phyloP scores from a whole-genome alignment of 2,797 vertebrate species.

The Cyprinodon diabolis region DNA sequence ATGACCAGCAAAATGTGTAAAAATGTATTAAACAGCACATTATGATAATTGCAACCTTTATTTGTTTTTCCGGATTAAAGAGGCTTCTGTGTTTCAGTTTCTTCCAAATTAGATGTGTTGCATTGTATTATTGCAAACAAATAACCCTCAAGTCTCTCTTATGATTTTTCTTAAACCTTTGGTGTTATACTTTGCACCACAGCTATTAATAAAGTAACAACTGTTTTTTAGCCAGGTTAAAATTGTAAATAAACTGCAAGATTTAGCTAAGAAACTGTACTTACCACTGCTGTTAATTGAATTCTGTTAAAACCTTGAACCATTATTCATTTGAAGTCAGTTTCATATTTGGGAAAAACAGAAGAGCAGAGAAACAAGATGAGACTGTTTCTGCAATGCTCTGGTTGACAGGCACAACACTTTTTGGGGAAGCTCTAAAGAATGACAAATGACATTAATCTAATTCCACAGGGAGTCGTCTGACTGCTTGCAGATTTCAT shows the following conservation, averaged over 20 bases:
- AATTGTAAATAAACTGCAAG: background rate
- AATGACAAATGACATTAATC: slow-evolving; percentile 39
- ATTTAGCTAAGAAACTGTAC: background rate
- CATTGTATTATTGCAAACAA: background rate
- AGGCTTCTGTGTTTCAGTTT: background rate
- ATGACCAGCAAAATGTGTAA: background rate
- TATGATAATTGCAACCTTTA: background rate
- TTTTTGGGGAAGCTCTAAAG: slow-evolving; percentile 15
- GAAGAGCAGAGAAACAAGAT: slow-evolving; percentile 16
- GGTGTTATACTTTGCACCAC: background rate
- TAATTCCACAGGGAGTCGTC: slow-evolving; percentile 16
- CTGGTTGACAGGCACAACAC: slow-evolving; percentile 2
- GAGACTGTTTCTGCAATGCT: slow-evolving; percentile 19
- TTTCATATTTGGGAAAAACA: slow-evolving; percentile 12
- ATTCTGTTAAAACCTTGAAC: background rate
- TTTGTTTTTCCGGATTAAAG: background rate
- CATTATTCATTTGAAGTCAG: background rate
- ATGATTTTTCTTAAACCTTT: background rate
- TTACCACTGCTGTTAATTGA: background rate
- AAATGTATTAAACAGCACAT: background rate
- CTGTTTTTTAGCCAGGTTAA: background rate
- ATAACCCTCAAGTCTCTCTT: background rate
- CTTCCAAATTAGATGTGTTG: background rate
- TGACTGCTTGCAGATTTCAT: slow-evolving; percentile 45
- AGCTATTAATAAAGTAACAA: background rate